phyloP scores from a whole-genome alignment of 1,140 invertebrate species.

The Cardiocondyla obscurior region DNA sequence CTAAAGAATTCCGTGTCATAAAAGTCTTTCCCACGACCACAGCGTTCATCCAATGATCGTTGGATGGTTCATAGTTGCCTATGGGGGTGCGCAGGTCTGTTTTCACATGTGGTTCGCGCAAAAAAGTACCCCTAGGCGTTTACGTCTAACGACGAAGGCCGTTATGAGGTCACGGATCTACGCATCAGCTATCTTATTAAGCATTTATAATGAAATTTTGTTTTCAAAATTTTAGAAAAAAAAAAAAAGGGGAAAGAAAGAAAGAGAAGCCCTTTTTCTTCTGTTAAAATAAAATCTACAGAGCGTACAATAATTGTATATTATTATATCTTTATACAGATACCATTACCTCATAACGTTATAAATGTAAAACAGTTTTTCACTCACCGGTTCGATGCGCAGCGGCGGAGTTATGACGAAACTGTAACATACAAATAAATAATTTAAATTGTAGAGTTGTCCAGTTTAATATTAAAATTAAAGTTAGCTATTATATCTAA shows the following conservation, averaged over 20 bases:
- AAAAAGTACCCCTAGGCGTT: constrained; percentile 61
- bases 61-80: constrained; percentile 64
- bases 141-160: constrained; percentile 18
- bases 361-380: no score
- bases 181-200: constrained; percentile 49
- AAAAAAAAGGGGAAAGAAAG: background rate
- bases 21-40: constrained; percentile 73
- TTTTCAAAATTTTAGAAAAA: constrained; percentile 27
- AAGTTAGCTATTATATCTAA: no score
- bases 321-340: no score
- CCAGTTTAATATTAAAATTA: no score
- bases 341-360: no score
- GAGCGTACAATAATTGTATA: background rate
- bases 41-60: constrained; percentile 66
- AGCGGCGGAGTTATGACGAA: no score
- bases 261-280: background rate
- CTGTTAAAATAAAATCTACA: background rate
- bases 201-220: constrained; percentile 7
- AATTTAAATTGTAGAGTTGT: no score
- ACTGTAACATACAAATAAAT: no score
- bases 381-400: no score
- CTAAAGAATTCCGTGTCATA: constrained; percentile 58
- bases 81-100: constrained; percentile 71
- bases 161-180: constrained; percentile 58
- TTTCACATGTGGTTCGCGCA: constrained; percentile 76